Evolutionary conservation across 1,140 invertebrate genomes (phyloP).

Genomic region (Papilio xuthus): DNA sequence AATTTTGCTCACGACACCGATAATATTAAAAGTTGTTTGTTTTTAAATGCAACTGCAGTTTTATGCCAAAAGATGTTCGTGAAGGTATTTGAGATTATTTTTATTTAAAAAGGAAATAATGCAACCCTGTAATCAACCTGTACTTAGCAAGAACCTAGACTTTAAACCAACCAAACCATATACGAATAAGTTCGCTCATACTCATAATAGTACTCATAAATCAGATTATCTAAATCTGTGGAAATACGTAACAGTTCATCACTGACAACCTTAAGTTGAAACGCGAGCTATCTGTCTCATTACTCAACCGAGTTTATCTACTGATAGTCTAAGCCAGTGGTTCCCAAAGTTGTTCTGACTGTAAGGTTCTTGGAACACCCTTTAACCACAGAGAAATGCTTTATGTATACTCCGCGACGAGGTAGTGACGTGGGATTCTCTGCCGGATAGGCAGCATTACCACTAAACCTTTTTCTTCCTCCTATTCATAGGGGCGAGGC

Average conservation of each 20-base stretch:
- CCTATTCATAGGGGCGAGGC: too few relatives aligned
- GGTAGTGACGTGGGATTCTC: too few relatives aligned
- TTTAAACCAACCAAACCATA: not conserved
- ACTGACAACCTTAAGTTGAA: constrained; percentile 22
- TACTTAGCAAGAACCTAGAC: not conserved
- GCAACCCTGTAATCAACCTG: not conserved
- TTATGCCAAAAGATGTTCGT: not conserved
- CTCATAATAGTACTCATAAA: not conserved
- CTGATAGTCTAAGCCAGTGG: not conserved
- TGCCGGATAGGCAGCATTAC: too few relatives aligned
- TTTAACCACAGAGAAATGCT: too few relatives aligned
- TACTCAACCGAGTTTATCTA: constrained; percentile 18
- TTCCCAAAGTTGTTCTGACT: not conserved
- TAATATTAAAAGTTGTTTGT: constrained; percentile 22
- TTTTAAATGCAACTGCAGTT: constrained; percentile 14
- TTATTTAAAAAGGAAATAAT: not conserved
- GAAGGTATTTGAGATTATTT: not conserved
- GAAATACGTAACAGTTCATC: not conserved
- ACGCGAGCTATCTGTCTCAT: not conserved
- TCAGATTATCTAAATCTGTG: not conserved
- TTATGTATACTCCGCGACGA: too few relatives aligned
- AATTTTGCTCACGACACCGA: not conserved
- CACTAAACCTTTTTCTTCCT: too few relatives aligned
- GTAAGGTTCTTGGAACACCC: too few relatives aligned
- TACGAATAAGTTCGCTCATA: not conserved